Conservation (phyloP, 2,888 invertebrate genomes). For the Trachelus tabidus region DNA sequence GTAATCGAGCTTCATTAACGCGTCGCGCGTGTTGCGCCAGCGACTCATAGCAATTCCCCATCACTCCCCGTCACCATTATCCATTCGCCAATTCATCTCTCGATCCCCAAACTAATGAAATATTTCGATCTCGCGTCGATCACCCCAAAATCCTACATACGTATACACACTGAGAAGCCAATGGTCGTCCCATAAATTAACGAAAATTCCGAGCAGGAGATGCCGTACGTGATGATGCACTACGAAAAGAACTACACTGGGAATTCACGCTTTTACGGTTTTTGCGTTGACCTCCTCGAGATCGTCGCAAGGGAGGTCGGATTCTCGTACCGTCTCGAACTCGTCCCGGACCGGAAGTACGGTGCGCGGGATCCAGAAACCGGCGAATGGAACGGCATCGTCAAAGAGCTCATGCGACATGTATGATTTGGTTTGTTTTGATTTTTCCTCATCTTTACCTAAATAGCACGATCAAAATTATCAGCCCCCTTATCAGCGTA, state of each 20-base stretch:
- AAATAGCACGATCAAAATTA: not conserved
- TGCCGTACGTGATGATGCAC: constrained; percentile 81
- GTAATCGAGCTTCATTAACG: not conserved
- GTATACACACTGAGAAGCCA: not conserved
- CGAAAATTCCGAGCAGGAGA: constrained; percentile 68
- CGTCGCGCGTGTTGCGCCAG: not conserved
- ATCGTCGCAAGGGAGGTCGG: constrained; percentile 76
- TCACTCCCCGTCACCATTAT: not conserved
- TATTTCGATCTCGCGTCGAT: not conserved
- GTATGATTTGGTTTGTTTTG: constrained; percentile 68
- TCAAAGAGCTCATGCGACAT: constrained; percentile 78
- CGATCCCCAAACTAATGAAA: not conserved
- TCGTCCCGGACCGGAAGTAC: constrained; percentile 78
- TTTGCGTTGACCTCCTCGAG: constrained; percentile 81
- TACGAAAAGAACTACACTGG: constrained; percentile 77
- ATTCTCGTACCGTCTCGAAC: constrained; percentile 77
- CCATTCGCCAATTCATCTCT: not conserved
- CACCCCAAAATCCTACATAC: not conserved
- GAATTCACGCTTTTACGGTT: constrained; percentile 82
- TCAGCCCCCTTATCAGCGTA: not conserved
- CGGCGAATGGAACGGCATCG: constrained; percentile 77
- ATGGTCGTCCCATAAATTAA: not conserved
- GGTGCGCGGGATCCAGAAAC: constrained; percentile 73
- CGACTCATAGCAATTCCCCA: not conserved
- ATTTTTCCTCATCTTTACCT: constrained; percentile 24